phyloP scores from a whole-genome alignment of 1,140 invertebrate species.

The Orussus abietinus region DNA sequence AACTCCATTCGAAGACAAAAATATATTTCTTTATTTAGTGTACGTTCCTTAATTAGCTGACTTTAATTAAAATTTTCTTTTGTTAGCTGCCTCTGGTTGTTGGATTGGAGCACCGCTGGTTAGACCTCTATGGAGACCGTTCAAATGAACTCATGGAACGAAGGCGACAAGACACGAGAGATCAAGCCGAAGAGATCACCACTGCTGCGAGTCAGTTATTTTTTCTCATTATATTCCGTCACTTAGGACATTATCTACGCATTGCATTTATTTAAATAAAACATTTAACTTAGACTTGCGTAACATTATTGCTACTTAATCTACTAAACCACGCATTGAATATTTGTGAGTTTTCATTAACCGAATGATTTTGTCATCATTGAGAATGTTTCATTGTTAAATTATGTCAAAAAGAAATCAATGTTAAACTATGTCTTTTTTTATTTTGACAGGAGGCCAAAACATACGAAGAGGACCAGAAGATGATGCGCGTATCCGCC shows the following conservation, averaged over 20 bases:
- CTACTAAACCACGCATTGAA: background rate
- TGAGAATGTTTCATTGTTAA: conserved; percentile 10
- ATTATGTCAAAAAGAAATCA: conserved; percentile 6
- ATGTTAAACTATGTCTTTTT: conserved; percentile 5
- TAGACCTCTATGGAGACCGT: conserved; percentile 68
- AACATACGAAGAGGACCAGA: conserved; percentile 54
- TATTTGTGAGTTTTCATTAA: background rate
- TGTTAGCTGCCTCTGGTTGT: conserved; percentile 72
- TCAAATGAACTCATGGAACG: conserved; percentile 74
- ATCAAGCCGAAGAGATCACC: conserved; percentile 89
- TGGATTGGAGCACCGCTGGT: conserved; percentile 72
- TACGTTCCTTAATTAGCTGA: too few relatives aligned
- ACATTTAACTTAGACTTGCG: too few relatives aligned
- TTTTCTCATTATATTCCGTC: conserved; percentile 21
- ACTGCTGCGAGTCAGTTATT: conserved; percentile 59
- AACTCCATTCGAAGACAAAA: too few relatives aligned
- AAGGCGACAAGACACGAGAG: conserved; percentile 82
- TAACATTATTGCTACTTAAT: background rate
- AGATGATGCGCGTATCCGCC: conserved; percentile 69
- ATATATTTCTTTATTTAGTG: too few relatives aligned
- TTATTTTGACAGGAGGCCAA: conserved; percentile 39
- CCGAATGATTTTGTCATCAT: conserved; percentile 7
- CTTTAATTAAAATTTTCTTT: too few relatives aligned
- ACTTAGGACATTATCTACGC: background rate
- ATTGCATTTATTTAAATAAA: background rate